phyloP scores from a whole-genome alignment of 2,797 vertebrate genomes.

The Decapterus maruadsi region DNA sequence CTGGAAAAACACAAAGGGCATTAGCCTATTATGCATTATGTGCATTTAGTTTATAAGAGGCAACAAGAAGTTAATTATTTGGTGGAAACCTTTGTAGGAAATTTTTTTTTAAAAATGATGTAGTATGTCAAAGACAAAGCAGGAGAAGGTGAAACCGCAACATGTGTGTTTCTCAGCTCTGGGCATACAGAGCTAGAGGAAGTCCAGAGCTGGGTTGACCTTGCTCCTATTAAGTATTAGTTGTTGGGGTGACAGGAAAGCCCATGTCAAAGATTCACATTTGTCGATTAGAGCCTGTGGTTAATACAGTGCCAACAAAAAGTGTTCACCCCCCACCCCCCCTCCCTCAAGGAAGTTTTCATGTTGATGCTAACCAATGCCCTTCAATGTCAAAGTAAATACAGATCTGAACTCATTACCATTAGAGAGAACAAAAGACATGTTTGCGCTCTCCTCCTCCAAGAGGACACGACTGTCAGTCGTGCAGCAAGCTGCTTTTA shows the following conservation, averaged over 20 bases:
- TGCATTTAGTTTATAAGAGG: background rate
- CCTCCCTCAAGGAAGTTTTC: background rate
- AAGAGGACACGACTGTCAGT: background rate
- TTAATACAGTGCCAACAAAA: conserved; percentile 3
- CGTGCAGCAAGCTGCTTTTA: background rate
- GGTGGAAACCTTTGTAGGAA: conserved; percentile 14
- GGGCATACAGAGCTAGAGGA: conserved; percentile 8
- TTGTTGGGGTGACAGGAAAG: background rate
- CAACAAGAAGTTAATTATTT: background rate
- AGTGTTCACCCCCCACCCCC: background rate
- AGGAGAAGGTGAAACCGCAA: background rate
- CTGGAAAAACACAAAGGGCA: background rate
- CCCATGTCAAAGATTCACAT: background rate
- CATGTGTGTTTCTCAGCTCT: background rate
- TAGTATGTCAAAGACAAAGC: conserved; percentile 11
- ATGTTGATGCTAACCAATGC: conserved; percentile 4
- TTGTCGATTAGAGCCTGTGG: background rate
- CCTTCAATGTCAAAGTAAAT: background rate
- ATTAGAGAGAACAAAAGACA: background rate
- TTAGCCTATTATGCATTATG: background rate
- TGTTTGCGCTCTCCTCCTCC: background rate
- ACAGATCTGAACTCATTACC: background rate
- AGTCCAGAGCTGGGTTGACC: conserved; percentile 14
- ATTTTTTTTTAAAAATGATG: conserved; percentile 11
- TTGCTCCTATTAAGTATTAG: conserved; percentile 8